These are phyloP conservation scores for Scaptomyza graminum DNA, from an alignment of 1,140 invertebrate species.

Conservation along the genomic window DNA sequence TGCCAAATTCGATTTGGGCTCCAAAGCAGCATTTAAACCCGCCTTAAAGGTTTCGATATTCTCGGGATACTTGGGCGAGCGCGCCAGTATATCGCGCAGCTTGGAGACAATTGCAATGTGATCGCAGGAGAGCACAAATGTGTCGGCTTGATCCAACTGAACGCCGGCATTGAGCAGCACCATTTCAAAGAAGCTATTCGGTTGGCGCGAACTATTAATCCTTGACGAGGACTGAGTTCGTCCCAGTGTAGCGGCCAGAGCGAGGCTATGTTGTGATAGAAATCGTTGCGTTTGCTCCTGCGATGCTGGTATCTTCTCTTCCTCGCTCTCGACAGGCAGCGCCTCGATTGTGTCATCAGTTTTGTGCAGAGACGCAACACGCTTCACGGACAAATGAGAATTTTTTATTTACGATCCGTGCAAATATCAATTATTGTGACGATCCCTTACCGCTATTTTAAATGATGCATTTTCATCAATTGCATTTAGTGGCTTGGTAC, in stretches of 20 bases:
- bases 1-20: conserved; percentile 74
- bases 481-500: conserved; percentile 47
- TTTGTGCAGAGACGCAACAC: conserved; percentile 12
- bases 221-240: conserved; percentile 66
- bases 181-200: conserved; percentile 78
- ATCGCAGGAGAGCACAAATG: conserved; percentile 72
- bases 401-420: background rate
- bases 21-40: conserved; percentile 75
- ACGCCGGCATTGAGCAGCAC: conserved; percentile 72
- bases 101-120: conserved; percentile 77
- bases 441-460: conserved; percentile 61
- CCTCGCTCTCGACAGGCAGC: conserved; percentile 52
- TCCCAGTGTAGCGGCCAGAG: conserved; percentile 66
- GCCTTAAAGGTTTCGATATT: conserved; percentile 80
- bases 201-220: conserved; percentile 61
- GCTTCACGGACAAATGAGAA: conserved; percentile 31
- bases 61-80: conserved; percentile 63
- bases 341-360: conserved; percentile 44
- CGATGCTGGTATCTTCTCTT: conserved; percentile 77
- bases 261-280: conserved; percentile 75
- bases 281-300: conserved; percentile 81
- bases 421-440: background rate
- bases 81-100: conserved; percentile 63
- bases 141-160: conserved; percentile 66
- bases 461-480: conserved; percentile 77